These are phyloP conservation scores for Leptobrachium leishanense DNA, from an alignment of 2,113 vertebrate genomes.

Conservation along the genomic window DNA sequence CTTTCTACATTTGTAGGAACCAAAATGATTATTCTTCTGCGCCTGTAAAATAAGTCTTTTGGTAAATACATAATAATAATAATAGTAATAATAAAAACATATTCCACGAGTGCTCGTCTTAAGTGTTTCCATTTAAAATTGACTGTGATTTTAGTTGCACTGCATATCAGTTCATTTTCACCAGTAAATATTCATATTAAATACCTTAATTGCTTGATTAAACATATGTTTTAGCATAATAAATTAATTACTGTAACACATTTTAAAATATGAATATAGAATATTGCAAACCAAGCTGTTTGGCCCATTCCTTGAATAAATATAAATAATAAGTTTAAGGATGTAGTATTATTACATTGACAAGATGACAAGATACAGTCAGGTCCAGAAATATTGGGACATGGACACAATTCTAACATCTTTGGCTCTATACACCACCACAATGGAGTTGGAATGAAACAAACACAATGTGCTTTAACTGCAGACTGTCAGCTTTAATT, in stretches of 20 bases:
- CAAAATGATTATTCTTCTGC: conserved; percentile 69
- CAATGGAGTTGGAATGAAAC: no score
- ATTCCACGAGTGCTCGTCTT: neutral
- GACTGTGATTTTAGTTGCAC: conserved; percentile 36
- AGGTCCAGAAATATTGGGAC: no score
- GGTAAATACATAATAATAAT: conserved; percentile 47
- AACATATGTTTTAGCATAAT: neutral
- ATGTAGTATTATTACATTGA: no score
- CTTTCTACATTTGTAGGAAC: conserved; percentile 69
- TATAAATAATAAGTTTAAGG: no score
- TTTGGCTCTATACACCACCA: no score
- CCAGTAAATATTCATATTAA: conserved; percentile 51
- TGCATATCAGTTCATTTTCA: conserved; percentile 36
- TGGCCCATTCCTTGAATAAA: no score
- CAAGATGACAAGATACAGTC: no score
- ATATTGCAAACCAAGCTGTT: neutral
- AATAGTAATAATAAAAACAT: neutral
- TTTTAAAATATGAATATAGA: neutral
- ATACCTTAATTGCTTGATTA: neutral
- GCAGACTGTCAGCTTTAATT: no score
- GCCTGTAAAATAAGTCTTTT: conserved; percentile 58
- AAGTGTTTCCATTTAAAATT: neutral
- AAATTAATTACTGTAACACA: neutral
- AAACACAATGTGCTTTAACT: no score
- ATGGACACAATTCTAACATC: no score